Conservation (phyloP, 37 sponge, comb jelly and placozoan genomes). For the Aplysina aerophoba region DNA sequence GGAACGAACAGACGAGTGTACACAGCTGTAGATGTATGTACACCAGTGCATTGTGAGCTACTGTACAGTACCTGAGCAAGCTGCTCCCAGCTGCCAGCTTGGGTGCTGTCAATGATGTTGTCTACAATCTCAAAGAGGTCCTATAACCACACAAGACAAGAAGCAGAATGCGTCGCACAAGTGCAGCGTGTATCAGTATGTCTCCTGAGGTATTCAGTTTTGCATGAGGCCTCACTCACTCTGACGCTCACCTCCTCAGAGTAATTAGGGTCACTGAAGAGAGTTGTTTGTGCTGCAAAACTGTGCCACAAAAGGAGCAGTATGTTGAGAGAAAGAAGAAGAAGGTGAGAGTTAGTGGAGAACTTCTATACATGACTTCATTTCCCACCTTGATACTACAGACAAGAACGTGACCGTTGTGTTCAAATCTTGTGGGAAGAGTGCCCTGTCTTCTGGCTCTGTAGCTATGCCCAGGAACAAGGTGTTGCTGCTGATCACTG, state of each 20-base stretch:
- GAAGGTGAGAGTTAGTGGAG: no score
- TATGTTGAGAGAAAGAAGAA: no score
- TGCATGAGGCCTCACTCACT: background rate
- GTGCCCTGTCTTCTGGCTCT: background rate
- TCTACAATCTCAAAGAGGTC: slow-evolving; percentile 2
- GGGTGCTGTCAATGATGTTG: background rate
- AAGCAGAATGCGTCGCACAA: background rate
- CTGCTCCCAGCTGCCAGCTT: background rate
- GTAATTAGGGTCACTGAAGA: background rate
- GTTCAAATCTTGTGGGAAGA: slow-evolving; percentile 5
- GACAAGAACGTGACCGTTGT: background rate
- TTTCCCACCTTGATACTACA: background rate
- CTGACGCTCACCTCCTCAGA: background rate
- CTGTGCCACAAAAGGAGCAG: background rate
- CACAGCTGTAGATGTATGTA: no score
- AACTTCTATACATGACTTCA: no score
- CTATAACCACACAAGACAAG: background rate
- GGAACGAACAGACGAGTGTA: no score
- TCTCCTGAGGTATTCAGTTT: no score
- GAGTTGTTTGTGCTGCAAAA: slow-evolving; percentile 7
- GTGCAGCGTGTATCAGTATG: no score
- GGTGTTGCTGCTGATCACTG: background rate
- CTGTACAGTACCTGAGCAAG: slow-evolving; percentile 7
- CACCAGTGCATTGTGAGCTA: no score
- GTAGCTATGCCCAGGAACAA: background rate